Percentiles rank a stretch among this genome's conserved stretches.
Conservation (phyloP, 2,113 vertebrate genomes). For the Petaurus breviceps region DNA sequence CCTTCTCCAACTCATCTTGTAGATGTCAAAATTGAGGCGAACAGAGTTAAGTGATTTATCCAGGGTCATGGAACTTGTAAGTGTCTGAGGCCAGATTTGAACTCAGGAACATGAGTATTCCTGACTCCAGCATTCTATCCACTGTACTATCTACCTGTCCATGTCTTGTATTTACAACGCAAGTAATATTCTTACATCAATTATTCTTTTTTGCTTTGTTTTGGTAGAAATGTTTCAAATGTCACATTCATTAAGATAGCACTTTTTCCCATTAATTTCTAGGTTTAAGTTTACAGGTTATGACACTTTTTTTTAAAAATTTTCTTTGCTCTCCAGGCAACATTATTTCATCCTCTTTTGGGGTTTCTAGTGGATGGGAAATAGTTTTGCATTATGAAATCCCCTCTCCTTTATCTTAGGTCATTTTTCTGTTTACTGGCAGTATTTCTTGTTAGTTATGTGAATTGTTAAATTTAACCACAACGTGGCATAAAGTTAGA, state of each 20-base stretch:
- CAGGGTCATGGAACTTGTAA: no score
- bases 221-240: neutral
- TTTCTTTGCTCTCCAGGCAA: neutral
- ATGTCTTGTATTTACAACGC: neutral
- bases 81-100: no score
- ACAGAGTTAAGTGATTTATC: no score
- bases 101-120: no score
- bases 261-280: neutral
- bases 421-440: neutral
- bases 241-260: neutral
- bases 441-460: neutral
- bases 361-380: neutral
- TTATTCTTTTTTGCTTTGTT: neutral
- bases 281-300: neutral
- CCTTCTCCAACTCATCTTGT: no score
- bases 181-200: neutral
- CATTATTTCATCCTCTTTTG: neutral
- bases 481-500: neutral
- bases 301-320: neutral
- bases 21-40: no score
- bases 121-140: no score
- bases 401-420: neutral
- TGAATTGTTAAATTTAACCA: neutral
- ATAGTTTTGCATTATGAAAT: neutral
- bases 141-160: no score